A percentile compares a stretch with the other conserved stretches of the same genome.
These are phyloP conservation scores for Drosophila leontia DNA, from an alignment of 1,140 invertebrate species.

Conservation along the genomic window DNA sequence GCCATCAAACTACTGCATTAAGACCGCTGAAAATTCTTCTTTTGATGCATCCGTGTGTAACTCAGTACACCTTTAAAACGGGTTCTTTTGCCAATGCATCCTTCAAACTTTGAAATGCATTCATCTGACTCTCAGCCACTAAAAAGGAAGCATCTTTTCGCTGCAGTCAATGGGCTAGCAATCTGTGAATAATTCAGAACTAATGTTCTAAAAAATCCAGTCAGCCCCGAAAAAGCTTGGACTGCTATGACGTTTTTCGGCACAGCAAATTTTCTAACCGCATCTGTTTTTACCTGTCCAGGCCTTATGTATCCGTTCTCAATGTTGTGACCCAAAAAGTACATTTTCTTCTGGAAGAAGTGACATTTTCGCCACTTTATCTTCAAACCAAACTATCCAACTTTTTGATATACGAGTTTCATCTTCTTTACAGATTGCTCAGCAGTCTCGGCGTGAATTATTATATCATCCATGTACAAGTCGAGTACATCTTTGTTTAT, in stretches of 20 bases:
- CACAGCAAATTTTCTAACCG: neutral
- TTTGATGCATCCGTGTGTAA: conserved; percentile 1
- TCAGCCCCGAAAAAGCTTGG: neutral
- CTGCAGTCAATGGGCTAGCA: neutral
- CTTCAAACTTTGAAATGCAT: neutral
- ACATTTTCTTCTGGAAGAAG: neutral
- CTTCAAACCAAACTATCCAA: no score
- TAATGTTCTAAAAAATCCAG: neutral
- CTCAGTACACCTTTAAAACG: no score
- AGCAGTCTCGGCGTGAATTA: no score
- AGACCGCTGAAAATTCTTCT: neutral
- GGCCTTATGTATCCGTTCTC: neutral
- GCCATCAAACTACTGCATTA: neutral
- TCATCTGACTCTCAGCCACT: neutral
- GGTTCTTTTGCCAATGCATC: no score
- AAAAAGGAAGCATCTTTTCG: neutral
- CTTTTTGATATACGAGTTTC: no score
- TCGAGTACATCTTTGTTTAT: no score
- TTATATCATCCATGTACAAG: no score
- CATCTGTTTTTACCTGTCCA: neutral
- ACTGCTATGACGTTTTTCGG: neutral
- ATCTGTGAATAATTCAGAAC: neutral
- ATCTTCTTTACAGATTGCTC: no score
- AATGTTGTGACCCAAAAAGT: neutral
- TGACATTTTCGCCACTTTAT: no score